Conservation (phyloP, 2,113 vertebrate genomes). For the Myrmecophaga tridactyla region DNA sequence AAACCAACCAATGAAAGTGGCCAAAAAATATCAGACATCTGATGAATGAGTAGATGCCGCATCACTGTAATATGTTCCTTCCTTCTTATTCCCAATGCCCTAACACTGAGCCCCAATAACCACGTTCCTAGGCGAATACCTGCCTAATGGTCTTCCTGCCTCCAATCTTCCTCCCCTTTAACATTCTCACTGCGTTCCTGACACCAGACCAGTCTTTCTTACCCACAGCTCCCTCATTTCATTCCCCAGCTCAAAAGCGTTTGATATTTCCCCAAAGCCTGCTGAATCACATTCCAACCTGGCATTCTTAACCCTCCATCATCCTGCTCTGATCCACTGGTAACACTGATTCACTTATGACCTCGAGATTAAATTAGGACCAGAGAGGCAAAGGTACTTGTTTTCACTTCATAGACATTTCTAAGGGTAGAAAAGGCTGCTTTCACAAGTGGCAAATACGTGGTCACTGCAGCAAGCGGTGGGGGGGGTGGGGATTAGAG, state of each 20-base stretch:
- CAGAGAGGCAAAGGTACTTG: background rate
- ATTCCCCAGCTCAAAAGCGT: background rate
- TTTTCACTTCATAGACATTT: background rate
- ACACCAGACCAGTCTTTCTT: background rate
- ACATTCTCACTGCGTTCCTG: too few relatives aligned
- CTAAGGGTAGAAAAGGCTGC: background rate
- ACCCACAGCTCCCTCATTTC: background rate
- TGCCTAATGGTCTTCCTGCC: background rate
- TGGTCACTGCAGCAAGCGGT: background rate
- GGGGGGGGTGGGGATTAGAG: background rate
- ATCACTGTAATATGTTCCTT: background rate
- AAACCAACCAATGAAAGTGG: background rate
- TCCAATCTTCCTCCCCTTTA: too few relatives aligned
- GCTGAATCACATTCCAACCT: background rate
- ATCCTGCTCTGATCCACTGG: background rate
- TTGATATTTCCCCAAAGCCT: background rate
- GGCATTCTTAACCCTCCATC: background rate
- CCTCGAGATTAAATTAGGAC: background rate
- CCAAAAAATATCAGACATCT: rapidly evolving
- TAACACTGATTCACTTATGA: background rate
- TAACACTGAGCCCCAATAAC: background rate
- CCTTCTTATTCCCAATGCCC: background rate
- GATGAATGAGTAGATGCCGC: rapidly evolving
- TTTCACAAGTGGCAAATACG: background rate
- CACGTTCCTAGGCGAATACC: background rate